Evolutionary conservation across 2,888 invertebrate genomes (phyloP), one percentile per base, ranked within the genome.

Genomic region (Caenorhabditis drosophilae): DNA sequence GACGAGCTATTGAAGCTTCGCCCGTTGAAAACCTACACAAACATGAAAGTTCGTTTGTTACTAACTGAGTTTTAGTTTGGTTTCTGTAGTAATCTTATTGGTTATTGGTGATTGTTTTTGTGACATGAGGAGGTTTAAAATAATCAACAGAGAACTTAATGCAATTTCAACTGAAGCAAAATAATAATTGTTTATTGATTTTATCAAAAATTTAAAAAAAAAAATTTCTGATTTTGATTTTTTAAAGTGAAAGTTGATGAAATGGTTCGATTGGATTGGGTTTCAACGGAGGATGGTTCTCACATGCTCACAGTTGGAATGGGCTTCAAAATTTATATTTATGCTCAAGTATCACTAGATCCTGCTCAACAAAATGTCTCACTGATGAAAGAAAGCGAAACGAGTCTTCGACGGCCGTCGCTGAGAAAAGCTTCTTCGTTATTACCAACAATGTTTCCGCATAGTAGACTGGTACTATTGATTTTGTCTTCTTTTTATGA

Each of bases 271-370:
- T 57, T 83, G 23, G 98, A 98, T 86, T 98, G 98, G 98, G 96
- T 97, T 12, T 95, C 96, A 0, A 94, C 96, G 76, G 98, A 99
- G 85, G 97, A 99, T 84, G 98, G 98, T 0, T 93, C 94, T 0
- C 97, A 98, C 84, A 92, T 98, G 77, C 85, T 98, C 36, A 97
- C 98, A 0, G 94, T 98, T n/a, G 80, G 80, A 46, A 72, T 83
- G 25, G 82, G 74, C 11, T 59, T 78, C 11, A 84, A 87, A 82
- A 91, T 96, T 36, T 88, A 93, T 84, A 86, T 96, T 7, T 96
- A 93, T 77, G 92, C 95, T 0, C 92, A 93, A 0, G 91, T 73
- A 16, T 93, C 93, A 1, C 92, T 92, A 73, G 94, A 96, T 85
- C 88, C 95, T 25, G 94, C 94, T 0, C 93, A 94, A 84, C 92